Percentiles rank a stretch among this genome's conserved stretches.
These are phyloP conservation scores for Nemurella pictetii DNA, from an alignment of 2,888 invertebrate species.

Conservation along the genomic window DNA sequence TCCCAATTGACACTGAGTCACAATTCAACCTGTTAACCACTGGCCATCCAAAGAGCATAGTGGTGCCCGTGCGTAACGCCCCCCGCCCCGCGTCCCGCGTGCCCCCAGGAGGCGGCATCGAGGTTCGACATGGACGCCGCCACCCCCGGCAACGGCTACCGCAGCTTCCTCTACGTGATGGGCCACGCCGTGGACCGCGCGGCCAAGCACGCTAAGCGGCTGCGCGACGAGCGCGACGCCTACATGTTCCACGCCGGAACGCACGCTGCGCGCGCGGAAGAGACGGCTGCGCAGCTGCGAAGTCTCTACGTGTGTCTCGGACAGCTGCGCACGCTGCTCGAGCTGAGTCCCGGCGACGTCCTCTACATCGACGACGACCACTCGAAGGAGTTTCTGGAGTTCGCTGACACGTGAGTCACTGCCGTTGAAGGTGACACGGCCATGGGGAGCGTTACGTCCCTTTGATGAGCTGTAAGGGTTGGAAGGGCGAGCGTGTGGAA, in stretches of 20 bases:
- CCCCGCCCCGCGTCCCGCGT: no score
- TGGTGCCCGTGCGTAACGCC: no score
- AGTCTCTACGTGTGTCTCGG: slow-evolving; percentile 78
- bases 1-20: no score
- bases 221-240: slow-evolving; percentile 71
- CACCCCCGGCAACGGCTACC: slow-evolving; percentile 91
- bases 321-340: slow-evolving; percentile 71
- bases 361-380: slow-evolving; percentile 74
- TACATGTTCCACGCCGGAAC: slow-evolving; percentile 68
- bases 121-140: slow-evolving; percentile 80
- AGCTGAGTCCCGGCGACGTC: slow-evolving; percentile 70
- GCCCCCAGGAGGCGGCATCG: slow-evolving; percentile 58
- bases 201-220: slow-evolving; percentile 70
- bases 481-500: no score
- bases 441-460: no score
- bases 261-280: slow-evolving; percentile 59
- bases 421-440: no score
- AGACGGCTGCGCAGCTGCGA: slow-evolving; percentile 76
- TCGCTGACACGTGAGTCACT: slow-evolving; percentile 63
- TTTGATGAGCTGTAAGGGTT: no score
- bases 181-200: slow-evolving; percentile 77
- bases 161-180: slow-evolving; percentile 81
- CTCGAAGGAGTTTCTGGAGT: slow-evolving; percentile 72
- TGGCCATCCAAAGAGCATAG: neutral
- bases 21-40: no score